A percentile compares a stretch with the other conserved stretches of the same genome.
Conservation (phyloP, 2,888 invertebrate genomes). For the Dicyrtomina minuta region DNA sequence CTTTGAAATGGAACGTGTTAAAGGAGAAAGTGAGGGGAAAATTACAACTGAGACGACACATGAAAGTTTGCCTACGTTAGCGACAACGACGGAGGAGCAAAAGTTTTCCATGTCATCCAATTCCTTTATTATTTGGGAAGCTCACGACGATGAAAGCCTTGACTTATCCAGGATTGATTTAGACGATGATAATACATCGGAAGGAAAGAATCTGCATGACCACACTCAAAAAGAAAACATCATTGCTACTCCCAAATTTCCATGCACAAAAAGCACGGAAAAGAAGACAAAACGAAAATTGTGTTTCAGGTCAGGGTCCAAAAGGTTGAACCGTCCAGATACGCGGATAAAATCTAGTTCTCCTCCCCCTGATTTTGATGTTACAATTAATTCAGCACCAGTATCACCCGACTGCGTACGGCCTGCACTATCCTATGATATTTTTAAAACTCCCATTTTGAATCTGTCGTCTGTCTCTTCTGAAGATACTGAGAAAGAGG, state of each 20-base stretch:
- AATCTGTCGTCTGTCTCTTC: constrained; percentile 15
- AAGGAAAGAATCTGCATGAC: too few species aligned
- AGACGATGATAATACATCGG: too few species aligned
- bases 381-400: constrained; percentile 5
- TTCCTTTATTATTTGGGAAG: constrained; percentile 4
- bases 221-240: not conserved
- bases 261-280: not conserved
- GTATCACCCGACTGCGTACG: not conserved
- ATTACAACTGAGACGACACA: too few species aligned
- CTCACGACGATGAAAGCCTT: not conserved
- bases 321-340: not conserved
- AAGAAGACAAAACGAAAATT: constrained; percentile 9
- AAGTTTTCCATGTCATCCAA: not conserved
- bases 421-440: constrained; percentile 1
- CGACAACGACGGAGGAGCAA: too few species aligned
- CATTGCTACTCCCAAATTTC: constrained; percentile 7
- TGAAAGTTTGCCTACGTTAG: too few species aligned
- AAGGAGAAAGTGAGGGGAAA: not conserved
- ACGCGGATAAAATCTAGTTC: not conserved
- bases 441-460: constrained; percentile 17
- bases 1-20: not conserved
- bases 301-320: not conserved
- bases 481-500: constrained; percentile 7
- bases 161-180: not conserved
- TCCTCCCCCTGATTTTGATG: constrained; percentile 6